Evolutionary conservation across 2,113 vertebrate genomes (phyloP).

Genomic region (Chitala chitala): DNA sequence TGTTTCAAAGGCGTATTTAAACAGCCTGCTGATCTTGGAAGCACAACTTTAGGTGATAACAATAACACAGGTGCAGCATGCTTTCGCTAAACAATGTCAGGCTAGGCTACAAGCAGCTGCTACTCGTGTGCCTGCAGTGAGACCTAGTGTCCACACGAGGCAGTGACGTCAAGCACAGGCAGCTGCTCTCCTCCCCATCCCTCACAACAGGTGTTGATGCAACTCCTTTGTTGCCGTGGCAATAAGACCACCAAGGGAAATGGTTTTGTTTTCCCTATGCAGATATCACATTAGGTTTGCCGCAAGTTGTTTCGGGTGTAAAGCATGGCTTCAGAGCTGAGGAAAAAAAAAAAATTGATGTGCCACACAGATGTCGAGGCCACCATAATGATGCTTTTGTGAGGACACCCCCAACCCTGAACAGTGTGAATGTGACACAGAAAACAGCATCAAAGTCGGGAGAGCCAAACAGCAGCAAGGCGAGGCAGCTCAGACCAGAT

Average conservation of each 20-base stretch:
- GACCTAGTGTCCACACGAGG: not conserved
- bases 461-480: not conserved
- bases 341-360: not conserved
- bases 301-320: not conserved
- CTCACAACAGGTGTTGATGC: constrained; percentile 37
- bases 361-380: not conserved
- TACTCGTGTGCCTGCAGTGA: not conserved
- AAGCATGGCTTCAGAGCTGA: not conserved
- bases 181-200: not conserved
- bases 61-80: too few species aligned
- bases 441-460: too few species aligned
- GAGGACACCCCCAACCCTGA: not conserved
- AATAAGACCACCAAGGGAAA: constrained; percentile 44
- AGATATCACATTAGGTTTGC: constrained; percentile 6
- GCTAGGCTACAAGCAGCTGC: too few species aligned
- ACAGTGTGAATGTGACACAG: too few species aligned
- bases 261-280: constrained; percentile 14
- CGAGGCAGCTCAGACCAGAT: not conserved
- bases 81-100: too few species aligned
- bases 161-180: not conserved
- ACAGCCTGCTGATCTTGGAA: too few species aligned
- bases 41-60: too few species aligned
- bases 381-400: not conserved
- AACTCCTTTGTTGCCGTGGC: constrained; percentile 56
- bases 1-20: too few species aligned